Percentiles rank a stretch among this genome's conserved stretches.
Conservation (phyloP, 1,140 invertebrate species). For the Lordiphosa mommai region DNA sequence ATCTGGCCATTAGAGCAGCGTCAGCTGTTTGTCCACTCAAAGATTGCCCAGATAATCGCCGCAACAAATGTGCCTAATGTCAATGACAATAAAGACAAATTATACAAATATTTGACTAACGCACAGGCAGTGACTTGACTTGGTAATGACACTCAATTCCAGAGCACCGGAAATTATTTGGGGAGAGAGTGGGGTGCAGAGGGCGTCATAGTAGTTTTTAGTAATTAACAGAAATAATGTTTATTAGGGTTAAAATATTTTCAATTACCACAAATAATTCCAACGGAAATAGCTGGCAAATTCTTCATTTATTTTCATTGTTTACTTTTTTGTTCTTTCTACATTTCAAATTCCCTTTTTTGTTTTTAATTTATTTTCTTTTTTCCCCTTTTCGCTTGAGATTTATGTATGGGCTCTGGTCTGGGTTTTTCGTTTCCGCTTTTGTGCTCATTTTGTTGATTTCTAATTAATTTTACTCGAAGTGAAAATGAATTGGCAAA, state of each 20-base stretch:
- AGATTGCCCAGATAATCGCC: constrained; percentile 66
- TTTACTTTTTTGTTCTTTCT: constrained; percentile 12
- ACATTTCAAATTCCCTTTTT: neutral
- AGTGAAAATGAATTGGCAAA: constrained; percentile 70
- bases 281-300: constrained; percentile 26
- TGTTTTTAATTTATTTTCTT: constrained; percentile 25
- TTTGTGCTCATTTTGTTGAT: constrained; percentile 64
- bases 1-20: constrained; percentile 33
- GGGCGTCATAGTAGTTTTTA: constrained; percentile 23
- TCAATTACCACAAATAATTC: constrained; percentile 33
- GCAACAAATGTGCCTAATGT: constrained; percentile 69
- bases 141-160: constrained; percentile 43
- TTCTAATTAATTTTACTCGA: constrained; percentile 68
- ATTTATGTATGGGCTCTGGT: constrained; percentile 48
- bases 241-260: constrained; percentile 38
- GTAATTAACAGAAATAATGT: constrained; percentile 43
- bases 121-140: constrained; percentile 20
- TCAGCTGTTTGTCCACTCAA: constrained; percentile 70
- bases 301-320: constrained; percentile 65
- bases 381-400: constrained; percentile 17
- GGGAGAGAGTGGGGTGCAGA: neutral
- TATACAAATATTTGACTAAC: constrained; percentile 65
- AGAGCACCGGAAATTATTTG: constrained; percentile 17
- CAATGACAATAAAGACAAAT: constrained; percentile 70
- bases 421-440: constrained; percentile 1